Evolutionary conservation across 53 echinoderm and acorn worm species (phyloP), one percentile per base, ranked within the genome.

Genomic region (Patiria pectinifera): DNA sequence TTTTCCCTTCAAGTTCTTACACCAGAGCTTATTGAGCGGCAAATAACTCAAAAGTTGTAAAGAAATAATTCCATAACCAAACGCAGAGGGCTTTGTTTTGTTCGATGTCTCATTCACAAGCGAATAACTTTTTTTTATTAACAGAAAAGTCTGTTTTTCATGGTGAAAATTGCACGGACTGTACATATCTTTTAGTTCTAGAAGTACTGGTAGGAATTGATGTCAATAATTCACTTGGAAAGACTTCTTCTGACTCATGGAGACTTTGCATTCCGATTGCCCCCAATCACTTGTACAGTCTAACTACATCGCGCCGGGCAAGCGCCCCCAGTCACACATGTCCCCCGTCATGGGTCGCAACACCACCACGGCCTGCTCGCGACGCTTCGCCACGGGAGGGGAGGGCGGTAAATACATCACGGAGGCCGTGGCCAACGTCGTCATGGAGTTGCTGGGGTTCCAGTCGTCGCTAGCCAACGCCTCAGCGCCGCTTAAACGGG

Each of bases 261-360:
- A 8, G 53, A 53, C 2, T 53, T 53, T 53, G 53, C 53, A 8
- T 53, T 53, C 8, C 53, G 8, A 13, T 35, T 83, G 4, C 19
- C 47, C 5, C 46, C 26, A 43, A 6, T 76, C n/a, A n/a, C 43
- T 76, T 24, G 0, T 43, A 5, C 84, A 99, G 99, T 93, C 96
- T 0, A 99, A 99, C 82, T 78, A 91, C 63, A 96, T 99, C 19
- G 89, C 77, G 70, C 92, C 95, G 2, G 91, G 91, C 25, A 93
- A 96, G 86, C 92, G 96, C n/a, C 99, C 99, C 19, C 95, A 95
- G 91, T 94, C 96, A 22, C 93, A 95, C 83, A 88, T 95, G 84
- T 92, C 94, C 2, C 99, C 99, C 21, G 69, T 96, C 43, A 81
- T 99, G 46, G 91, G 94, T 2, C 97, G 96, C 92, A 95, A 95